Conservation (phyloP, 2,888 invertebrate species). For the Octodonta nipae region DNA sequence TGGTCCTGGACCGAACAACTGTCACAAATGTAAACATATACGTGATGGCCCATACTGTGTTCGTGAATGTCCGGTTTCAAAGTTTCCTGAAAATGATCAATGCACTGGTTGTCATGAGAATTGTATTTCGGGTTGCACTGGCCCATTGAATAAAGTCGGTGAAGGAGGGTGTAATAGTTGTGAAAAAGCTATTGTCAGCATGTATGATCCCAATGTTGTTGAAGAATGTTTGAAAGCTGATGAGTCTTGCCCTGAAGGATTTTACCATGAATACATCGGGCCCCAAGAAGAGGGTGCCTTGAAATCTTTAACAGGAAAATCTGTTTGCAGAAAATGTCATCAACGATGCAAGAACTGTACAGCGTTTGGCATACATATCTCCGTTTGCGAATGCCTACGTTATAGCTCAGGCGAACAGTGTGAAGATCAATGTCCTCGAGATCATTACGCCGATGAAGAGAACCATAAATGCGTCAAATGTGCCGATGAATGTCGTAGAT, state of each 20-base stretch:
- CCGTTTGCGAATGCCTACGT: constrained; percentile 75
- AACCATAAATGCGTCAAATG: constrained; percentile 63
- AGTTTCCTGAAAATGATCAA: constrained; percentile 64
- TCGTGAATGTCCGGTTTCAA: constrained; percentile 65
- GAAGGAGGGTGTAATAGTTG: constrained; percentile 79
- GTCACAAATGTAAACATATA: constrained; percentile 72
- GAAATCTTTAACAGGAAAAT: constrained; percentile 67
- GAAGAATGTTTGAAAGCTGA: constrained; percentile 65
- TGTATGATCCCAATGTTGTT: constrained; percentile 56
- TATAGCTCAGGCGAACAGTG: constrained; percentile 81
- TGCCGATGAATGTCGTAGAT: constrained; percentile 71
- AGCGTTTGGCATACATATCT: constrained; percentile 74
- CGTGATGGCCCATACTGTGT: constrained; percentile 84
- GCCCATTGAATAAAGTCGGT: constrained; percentile 73
- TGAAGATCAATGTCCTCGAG: constrained; percentile 74
- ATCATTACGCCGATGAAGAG: constrained; percentile 67
- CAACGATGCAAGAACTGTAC: constrained; percentile 72
- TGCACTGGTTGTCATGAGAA: constrained; percentile 73
- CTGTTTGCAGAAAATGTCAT: constrained; percentile 83
- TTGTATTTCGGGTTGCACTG: constrained; percentile 77
- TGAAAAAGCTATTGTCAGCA: constrained; percentile 76
- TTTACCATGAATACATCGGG: constrained; percentile 74
- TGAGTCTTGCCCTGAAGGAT: constrained; percentile 68
- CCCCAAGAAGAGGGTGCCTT: constrained; percentile 52
- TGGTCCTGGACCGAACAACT: constrained; percentile 77